Conservation (phyloP, 2,797 vertebrate genomes). For the Myiotriccus ornatus region DNA sequence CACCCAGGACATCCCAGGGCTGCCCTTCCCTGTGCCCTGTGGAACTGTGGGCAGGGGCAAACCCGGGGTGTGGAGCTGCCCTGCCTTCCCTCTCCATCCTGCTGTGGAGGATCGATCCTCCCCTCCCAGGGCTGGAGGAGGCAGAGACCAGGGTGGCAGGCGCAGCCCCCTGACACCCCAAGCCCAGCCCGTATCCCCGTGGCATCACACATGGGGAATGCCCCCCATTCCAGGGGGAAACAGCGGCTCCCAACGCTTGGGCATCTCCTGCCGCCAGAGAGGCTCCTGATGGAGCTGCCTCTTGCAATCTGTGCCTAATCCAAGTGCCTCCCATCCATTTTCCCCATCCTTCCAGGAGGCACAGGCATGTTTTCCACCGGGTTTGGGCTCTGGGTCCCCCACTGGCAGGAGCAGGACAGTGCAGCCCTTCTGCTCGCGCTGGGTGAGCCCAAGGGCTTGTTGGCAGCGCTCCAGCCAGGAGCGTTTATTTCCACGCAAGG, state of each 20-base stretch:
- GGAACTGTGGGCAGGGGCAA: background rate
- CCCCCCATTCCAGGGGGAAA: background rate
- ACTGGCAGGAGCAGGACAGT: background rate
- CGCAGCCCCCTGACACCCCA: background rate
- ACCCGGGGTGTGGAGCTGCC: background rate
- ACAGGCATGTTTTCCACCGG: background rate
- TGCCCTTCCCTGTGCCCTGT: background rate
- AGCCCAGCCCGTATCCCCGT: rapidly evolving
- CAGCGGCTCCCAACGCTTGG: rapidly evolving
- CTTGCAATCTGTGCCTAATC: background rate
- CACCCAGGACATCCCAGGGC: background rate
- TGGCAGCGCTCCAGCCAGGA: background rate
- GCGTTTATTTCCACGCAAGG: background rate
- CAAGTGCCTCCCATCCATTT: background rate
- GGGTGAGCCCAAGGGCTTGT: background rate
- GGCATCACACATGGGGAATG: rapidly evolving
- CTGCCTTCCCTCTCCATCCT: background rate
- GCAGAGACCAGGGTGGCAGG: background rate
- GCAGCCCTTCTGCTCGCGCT: background rate
- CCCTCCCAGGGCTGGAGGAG: rapidly evolving
- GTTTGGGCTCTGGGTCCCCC: background rate
- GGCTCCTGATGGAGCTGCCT: rapidly evolving
- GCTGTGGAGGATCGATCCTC: background rate
- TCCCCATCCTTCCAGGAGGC: background rate
- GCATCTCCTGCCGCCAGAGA: background rate